Base-by-base conservation (phyloP, 2,797 vertebrate genomes). In the Meriones psammophilus region DNA sequence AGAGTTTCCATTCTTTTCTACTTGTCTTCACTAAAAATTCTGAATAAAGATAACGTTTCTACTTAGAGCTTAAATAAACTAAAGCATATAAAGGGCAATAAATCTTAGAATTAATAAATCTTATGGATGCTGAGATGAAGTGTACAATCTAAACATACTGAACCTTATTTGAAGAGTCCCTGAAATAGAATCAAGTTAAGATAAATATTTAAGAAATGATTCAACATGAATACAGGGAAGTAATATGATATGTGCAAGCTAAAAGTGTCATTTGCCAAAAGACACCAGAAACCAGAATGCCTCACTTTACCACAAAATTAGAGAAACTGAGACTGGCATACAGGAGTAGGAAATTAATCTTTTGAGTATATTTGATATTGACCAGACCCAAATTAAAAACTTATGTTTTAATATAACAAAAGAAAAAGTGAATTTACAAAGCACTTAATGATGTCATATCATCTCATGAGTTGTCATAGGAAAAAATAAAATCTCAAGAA, bases 371-470 rank as follows among this genome's bases (percentile, higher is more conserved):
- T 30, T 84, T 88, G 30, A 68, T 93, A 94, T 64, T 74, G 60
- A 60, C 39, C 28, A 93, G 30, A 85, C 58, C 30, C 22, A 89
- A 94, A 84, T 92, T 93, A 39, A 62, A 90, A 88, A 66, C 80
- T 74, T 81, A 30, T 54, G 56, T 39, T 8, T n/a, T 54, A 73
- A 81, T n/a, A 42, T 69, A 26, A 74, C 60, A 83, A 91, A 60
- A 64, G 84, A 91, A 93, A 60, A 39, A 28, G 7, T 78, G 50
- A 94, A 46, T 89, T 24, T 54, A 58, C 76, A 20, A 93, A 94
- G 15, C 18, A 81, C 0, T 17, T n/a, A 86, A 13, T 54, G 46
- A 60, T 89, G 10, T 22, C 58, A 0, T 33, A 69, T 62, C 26
- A 26, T 56, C 30, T 76, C 78, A 80, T 3, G 78, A 39, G 6